phyloP scores from a whole-genome alignment of 2,113 vertebrate genomes.

The Paramisgurnus dabryanus region DNA sequence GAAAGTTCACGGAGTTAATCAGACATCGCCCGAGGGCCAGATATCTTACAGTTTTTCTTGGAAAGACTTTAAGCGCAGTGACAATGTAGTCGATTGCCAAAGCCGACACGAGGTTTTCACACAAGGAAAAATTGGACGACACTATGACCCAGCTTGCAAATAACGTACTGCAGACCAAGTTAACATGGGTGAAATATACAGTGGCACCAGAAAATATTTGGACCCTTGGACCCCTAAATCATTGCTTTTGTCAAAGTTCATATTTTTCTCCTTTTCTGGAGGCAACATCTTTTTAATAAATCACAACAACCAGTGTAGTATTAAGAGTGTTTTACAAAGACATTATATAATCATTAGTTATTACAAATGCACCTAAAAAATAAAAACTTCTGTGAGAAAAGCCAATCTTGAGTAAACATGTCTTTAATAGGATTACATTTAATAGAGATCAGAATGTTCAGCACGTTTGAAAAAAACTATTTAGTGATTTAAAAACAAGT shows the following conservation, averaged over 20 bases:
- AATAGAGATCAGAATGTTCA: neutral
- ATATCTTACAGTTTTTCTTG: slow-evolving; percentile 45
- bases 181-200: neutral
- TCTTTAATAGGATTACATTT: neutral
- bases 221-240: neutral
- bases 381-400: neutral
- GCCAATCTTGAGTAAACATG: neutral
- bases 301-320: slow-evolving; percentile 13
- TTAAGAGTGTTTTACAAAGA: neutral
- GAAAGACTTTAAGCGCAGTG: slow-evolving; percentile 1
- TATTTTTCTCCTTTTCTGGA: neutral
- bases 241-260: neutral
- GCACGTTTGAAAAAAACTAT: neutral
- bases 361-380: neutral
- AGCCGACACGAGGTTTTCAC: slow-evolving; percentile 24
- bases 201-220: neutral
- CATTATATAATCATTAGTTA: neutral
- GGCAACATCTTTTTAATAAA: neutral
- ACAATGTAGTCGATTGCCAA: neutral
- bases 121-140: slow-evolving; percentile 11
- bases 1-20: slow-evolving; percentile 55
- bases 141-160: neutral
- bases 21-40: slow-evolving; percentile 54
- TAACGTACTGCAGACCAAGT: neutral
- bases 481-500: neutral